These are phyloP conservation scores for Himantopus leucocephalus DNA, from an alignment of 2,113 vertebrate genomes.

Conservation along the genomic window DNA sequence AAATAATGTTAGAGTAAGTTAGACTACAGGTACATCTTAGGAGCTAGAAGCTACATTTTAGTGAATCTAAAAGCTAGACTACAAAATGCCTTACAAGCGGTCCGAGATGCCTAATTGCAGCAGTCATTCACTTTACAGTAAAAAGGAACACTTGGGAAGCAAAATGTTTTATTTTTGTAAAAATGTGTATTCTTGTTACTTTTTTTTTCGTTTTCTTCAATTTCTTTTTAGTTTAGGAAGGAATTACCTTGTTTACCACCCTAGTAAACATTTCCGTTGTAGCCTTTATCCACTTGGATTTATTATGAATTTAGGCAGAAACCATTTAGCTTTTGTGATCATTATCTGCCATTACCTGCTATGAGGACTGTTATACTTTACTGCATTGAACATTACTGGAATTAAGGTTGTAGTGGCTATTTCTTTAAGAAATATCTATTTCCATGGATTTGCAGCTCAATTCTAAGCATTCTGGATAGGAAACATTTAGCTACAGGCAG, in stretches of 20 bases:
- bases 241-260: not conserved
- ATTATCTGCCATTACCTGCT: not conserved
- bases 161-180: not conserved
- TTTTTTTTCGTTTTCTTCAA: not conserved
- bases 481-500: slow-evolving; percentile 4
- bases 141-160: not conserved
- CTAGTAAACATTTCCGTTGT: not conserved
- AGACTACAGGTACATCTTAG: not conserved
- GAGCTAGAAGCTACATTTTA: not conserved
- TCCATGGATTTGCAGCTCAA: not conserved
- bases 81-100: not conserved
- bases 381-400: not conserved
- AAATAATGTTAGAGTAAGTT: not conserved
- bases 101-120: not conserved
- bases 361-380: not conserved
- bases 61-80: not conserved
- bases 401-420: not conserved
- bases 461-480: not conserved
- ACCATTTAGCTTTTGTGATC: not conserved
- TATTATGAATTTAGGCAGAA: not conserved
- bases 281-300: not conserved
- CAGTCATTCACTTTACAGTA: not conserved
- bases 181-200: not conserved
- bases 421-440: not conserved
- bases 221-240: not conserved